Evolutionary conservation across 2,113 vertebrate genomes (phyloP).

Genomic region (Calyptommatus sinebrachiatus): DNA sequence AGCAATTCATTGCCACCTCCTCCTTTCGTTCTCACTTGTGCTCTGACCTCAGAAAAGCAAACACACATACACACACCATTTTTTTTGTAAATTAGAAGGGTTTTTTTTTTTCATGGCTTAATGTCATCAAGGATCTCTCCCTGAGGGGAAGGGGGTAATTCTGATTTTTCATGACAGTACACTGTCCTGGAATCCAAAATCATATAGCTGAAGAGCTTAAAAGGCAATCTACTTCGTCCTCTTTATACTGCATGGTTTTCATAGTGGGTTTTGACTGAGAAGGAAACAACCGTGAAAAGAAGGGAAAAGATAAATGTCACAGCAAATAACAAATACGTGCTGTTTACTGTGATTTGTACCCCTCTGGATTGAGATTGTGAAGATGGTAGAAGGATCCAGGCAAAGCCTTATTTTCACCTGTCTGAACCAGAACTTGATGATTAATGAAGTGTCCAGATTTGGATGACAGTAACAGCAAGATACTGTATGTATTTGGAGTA

Average conservation of each 20-base stretch:
- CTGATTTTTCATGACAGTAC: not conserved
- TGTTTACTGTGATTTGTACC: not conserved
- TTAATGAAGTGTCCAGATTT: too few species aligned
- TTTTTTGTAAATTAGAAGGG: not conserved
- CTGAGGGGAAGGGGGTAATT: not conserved
- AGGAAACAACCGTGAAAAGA: not conserved
- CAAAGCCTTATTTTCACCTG: too few species aligned
- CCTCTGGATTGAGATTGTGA: too few species aligned
- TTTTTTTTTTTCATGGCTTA: not conserved
- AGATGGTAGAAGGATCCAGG: too few species aligned
- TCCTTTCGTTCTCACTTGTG: not conserved
- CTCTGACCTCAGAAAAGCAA: not conserved
- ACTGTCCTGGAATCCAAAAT: not conserved
- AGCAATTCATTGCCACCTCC: not conserved
- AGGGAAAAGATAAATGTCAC: not conserved
- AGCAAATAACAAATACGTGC: not conserved
- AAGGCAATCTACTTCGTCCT: not conserved
- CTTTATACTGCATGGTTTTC: not conserved
- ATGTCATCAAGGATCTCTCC: not conserved
- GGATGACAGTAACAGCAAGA: too few species aligned
- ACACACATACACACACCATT: not conserved
- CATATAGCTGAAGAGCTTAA: not conserved
- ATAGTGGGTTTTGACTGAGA: not conserved
- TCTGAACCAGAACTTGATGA: too few species aligned
- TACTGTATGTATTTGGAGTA: too few species aligned